A percentile compares a stretch with the other conserved stretches of the same genome.
phyloP scores from a whole-genome alignment of 2,113 vertebrate genomes.

The Gallinago paraguaiae region DNA sequence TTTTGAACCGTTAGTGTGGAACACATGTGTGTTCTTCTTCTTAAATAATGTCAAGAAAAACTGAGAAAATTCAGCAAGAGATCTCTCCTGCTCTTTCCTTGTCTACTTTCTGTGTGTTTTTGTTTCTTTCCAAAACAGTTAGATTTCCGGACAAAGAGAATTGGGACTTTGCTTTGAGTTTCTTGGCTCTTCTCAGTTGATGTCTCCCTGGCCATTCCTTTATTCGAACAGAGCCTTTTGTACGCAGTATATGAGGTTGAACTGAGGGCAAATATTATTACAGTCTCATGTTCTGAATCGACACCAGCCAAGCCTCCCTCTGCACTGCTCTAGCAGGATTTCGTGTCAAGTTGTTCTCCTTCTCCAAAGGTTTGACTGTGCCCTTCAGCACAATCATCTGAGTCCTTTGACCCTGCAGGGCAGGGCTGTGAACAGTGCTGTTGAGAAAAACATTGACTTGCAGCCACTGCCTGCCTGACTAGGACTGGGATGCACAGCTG shows the following conservation, averaged over 20 bases:
- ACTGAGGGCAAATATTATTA: conserved; percentile 65
- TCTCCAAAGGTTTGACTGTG: background rate
- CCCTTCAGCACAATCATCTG: background rate
- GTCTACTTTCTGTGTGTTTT: conserved; percentile 9
- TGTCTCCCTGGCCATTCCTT: conserved; percentile 19
- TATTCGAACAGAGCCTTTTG: conserved; percentile 59
- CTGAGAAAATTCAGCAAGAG: background rate
- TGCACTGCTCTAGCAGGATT: conserved; percentile 1
- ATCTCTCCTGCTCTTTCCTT: background rate
- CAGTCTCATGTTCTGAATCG: conserved; percentile 45
- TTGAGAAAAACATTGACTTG: background rate
- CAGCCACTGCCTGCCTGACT: background rate
- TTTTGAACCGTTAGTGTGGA: background rate
- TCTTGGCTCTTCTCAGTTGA: conserved; percentile 45
- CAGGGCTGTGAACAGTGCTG: background rate
- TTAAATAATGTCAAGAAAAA: conserved; percentile 8
- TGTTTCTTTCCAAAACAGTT: conserved; percentile 61
- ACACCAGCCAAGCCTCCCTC: conserved; percentile 24
- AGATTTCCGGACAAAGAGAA: conserved; percentile 32
- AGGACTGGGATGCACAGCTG: background rate
- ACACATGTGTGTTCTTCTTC: background rate
- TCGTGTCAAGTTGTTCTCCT: background rate
- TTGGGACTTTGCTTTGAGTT: conserved; percentile 29
- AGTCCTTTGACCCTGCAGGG: background rate
- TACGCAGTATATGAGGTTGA: conserved; percentile 46